Conservation (phyloP, 2,888 invertebrate species). For the Stomorhina lunata region DNA sequence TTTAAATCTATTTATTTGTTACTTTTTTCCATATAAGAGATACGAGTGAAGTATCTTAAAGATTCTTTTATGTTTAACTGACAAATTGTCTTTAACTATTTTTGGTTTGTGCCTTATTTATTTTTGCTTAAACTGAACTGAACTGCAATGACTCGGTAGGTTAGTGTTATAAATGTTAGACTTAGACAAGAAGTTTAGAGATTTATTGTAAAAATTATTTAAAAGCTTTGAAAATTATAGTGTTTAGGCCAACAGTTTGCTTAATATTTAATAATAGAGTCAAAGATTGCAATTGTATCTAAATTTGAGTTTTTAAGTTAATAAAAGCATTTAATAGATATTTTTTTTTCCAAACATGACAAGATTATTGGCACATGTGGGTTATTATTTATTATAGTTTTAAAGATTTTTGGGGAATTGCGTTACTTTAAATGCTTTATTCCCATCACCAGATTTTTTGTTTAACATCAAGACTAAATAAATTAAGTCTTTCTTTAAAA, state of each 20-base stretch:
- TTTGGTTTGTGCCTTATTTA: background rate
- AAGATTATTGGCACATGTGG: background rate
- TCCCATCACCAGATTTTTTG: too few relatives aligned
- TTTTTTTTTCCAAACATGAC: background rate
- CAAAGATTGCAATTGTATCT: conserved; percentile 14
- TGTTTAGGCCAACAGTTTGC: conserved; percentile 40
- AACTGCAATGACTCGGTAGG: background rate
- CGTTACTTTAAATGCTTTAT: too few relatives aligned
- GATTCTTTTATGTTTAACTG: conserved; percentile 14
- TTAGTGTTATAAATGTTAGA: conserved; percentile 27
- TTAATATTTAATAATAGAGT: conserved; percentile 46
- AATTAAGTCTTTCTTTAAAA: conserved; percentile 54
- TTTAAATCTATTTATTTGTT: conserved; percentile 27
- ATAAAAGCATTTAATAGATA: conserved; percentile 14
- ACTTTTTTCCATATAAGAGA: background rate
- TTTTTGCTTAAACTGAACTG: too few relatives aligned
- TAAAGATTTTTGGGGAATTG: too few relatives aligned
- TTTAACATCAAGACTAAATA: conserved; percentile 19
- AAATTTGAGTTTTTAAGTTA: conserved; percentile 13
- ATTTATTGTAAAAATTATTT: conserved; percentile 1
- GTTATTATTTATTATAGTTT: background rate
- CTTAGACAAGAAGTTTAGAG: background rate
- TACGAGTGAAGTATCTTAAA: background rate
- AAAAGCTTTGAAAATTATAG: conserved; percentile 38
- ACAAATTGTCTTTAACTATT: conserved; percentile 16